Evolutionary conservation across 2,113 vertebrate species (phyloP), one percentile per base, ranked within the genome.

Genomic region (Azemiops feae): DNA sequence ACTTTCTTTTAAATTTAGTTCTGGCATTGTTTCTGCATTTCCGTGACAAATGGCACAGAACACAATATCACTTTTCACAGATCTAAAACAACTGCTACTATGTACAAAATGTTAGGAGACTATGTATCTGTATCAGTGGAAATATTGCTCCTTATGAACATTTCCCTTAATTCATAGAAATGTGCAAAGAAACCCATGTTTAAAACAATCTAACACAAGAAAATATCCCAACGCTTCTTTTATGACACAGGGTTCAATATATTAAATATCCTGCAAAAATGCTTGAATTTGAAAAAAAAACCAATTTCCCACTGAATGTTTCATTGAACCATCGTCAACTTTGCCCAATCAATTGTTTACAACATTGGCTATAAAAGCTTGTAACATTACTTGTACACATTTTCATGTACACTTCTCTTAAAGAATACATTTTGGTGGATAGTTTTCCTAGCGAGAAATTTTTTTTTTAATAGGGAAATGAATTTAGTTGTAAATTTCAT

Each of bases 1-100:
- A 0, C 91, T 95, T 93, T 96, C 92, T 91, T 45, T 11, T 54
- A 55, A 12, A 52, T 95, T 95, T 94, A 53, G 93, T 95, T 94
- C 89, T 39, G 22, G 52, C 50, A 74, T 14, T 92, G 89, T 92
- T 74, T 92, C 20, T 39, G 53, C 0, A 0, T 91, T 94, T 96
- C 89, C 45, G 16, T 89, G 85, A 50, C 45, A 57, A 11, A 85
- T 91, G 94, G 85, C 87, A 85, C 0, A 64, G 9, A 89, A 22
- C 92, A n/a, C 88, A 60, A 94, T 27, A 47, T n/a, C 55, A 27
- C 1, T 89, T 74, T n/a, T 14, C 89, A 6, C 1, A 93, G 9
- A 25, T 89, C 22, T 85, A 55, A 89, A 53, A 89, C 50, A 54
- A 1, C 8, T 54, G 90, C 88, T 25, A 47, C 27, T 91, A 91